Percentiles rank a stretch among this genome's conserved stretches.
Conservation (phyloP, 2,888 invertebrate species). For the Drosophila merina region DNA sequence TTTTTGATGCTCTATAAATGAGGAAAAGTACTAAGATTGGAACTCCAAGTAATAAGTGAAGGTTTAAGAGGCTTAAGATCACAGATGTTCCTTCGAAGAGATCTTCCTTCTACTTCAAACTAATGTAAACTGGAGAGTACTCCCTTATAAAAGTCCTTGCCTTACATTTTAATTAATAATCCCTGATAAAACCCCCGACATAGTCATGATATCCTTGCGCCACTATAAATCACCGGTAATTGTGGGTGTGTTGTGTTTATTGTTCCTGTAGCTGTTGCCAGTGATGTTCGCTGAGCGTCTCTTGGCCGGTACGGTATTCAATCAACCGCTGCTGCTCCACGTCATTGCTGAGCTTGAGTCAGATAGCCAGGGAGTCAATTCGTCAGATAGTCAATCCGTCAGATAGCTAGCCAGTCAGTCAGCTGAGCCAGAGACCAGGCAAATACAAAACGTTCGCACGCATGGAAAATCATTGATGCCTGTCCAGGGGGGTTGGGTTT, state of each 20-base stretch:
- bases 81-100: too few species aligned
- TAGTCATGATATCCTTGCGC: constrained; percentile 45
- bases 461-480: constrained; percentile 74
- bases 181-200: constrained; percentile 8
- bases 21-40: too few species aligned
- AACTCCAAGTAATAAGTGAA: too few species aligned
- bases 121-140: too few species aligned
- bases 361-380: neutral
- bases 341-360: neutral
- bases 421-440: constrained; percentile 19
- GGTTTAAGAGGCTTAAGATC: too few species aligned
- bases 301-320: constrained; percentile 45
- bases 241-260: constrained; percentile 65
- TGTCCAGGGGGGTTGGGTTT: constrained; percentile 29
- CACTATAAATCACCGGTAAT: constrained; percentile 39
- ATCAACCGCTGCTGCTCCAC: constrained; percentile 35
- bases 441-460: constrained; percentile 65
- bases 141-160: neutral
- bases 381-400: neutral
- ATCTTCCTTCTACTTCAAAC: too few species aligned
- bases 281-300: constrained; percentile 42
- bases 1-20: constrained; percentile 4
- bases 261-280: constrained; percentile 34
- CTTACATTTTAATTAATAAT: neutral
- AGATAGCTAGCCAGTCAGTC: constrained; percentile 7